Evolutionary conservation across 2,113 vertebrate genomes (phyloP).

Genomic region (Anser brachyrhynchus): DNA sequence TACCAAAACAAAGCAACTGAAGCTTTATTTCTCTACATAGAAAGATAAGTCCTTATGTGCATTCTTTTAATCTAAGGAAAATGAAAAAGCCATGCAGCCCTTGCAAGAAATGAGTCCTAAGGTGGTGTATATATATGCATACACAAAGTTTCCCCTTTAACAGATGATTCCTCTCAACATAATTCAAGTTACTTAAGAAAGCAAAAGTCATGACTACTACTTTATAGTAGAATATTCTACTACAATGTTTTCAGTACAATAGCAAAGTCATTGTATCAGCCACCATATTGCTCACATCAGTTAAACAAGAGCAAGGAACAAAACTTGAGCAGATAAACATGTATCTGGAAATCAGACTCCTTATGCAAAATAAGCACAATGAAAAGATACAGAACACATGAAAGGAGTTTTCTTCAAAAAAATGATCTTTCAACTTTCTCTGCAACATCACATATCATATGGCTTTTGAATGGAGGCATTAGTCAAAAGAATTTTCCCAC

Average conservation of each 20-base stretch:
- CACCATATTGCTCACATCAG: slow-evolving; percentile 16
- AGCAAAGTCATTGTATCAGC: slow-evolving; percentile 25
- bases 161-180: background rate
- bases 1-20: slow-evolving; percentile 69
- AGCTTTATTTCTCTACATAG: slow-evolving; percentile 69
- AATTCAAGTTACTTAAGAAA: slow-evolving; percentile 22
- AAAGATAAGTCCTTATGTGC: slow-evolving; percentile 59
- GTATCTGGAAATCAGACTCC: background rate
- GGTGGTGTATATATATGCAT: background rate
- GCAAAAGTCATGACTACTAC: slow-evolving; percentile 1
- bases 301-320: slow-evolving; percentile 48
- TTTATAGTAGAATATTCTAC: slow-evolving; percentile 51
- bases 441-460: slow-evolving; percentile 44
- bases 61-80: slow-evolving; percentile 74
- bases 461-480: slow-evolving; percentile 59
- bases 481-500: background rate
- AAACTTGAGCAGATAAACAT: background rate
- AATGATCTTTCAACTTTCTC: background rate
- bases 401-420: slow-evolving; percentile 33
- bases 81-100: slow-evolving; percentile 68
- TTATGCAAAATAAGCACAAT: slow-evolving; percentile 28
- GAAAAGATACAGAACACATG: background rate
- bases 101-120: slow-evolving; percentile 44
- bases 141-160: slow-evolving; percentile 22
- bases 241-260: slow-evolving; percentile 20